Conservation (phyloP, 2,888 invertebrate genomes). For the Apamea sordens region DNA sequence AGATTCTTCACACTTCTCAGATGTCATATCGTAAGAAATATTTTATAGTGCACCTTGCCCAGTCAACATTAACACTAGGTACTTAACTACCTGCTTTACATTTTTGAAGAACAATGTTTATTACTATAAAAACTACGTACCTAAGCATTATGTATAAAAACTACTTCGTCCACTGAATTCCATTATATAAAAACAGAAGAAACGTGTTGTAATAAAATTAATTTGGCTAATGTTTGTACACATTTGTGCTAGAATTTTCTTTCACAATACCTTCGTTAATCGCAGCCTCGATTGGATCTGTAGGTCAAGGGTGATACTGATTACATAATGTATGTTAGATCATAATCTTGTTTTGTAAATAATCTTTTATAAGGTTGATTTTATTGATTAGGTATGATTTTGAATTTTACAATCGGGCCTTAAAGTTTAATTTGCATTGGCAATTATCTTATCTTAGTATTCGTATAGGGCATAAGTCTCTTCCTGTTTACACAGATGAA, state of each 20-base stretch:
- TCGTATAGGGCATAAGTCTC: not conserved
- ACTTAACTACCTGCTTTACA: slow-evolving; percentile 8
- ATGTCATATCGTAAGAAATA: slow-evolving; percentile 21
- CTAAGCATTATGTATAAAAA: slow-evolving; percentile 20
- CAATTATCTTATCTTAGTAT: slow-evolving; percentile 6
- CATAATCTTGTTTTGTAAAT: slow-evolving; percentile 45
- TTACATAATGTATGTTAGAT: slow-evolving; percentile 23
- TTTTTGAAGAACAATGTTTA: slow-evolving; percentile 34
- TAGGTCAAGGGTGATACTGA: slow-evolving; percentile 44
- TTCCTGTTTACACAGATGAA: slow-evolving; percentile 35
- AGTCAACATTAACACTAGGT: slow-evolving; percentile 11
- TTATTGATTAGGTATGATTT: not conserved
- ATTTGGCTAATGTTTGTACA: slow-evolving; percentile 37
- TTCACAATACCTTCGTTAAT: slow-evolving; percentile 45
- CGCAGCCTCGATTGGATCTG: slow-evolving; percentile 21
- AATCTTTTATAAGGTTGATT: not conserved
- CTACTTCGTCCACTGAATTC: slow-evolving; percentile 6
- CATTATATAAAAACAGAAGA: slow-evolving; percentile 15
- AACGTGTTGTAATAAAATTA: slow-evolving; percentile 28
- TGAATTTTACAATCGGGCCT: not conserved
- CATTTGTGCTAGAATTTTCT: slow-evolving; percentile 54
- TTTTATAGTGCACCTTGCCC: slow-evolving; percentile 49
- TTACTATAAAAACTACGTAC: not conserved
- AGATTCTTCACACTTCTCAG: slow-evolving; percentile 25
- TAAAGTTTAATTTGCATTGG: slow-evolving; percentile 22